A percentile compares a stretch with the other conserved stretches of the same genome.
These are phyloP conservation scores for Gobiocypris rarus DNA, from an alignment of 2,113 vertebrate species.

Conservation along the genomic window DNA sequence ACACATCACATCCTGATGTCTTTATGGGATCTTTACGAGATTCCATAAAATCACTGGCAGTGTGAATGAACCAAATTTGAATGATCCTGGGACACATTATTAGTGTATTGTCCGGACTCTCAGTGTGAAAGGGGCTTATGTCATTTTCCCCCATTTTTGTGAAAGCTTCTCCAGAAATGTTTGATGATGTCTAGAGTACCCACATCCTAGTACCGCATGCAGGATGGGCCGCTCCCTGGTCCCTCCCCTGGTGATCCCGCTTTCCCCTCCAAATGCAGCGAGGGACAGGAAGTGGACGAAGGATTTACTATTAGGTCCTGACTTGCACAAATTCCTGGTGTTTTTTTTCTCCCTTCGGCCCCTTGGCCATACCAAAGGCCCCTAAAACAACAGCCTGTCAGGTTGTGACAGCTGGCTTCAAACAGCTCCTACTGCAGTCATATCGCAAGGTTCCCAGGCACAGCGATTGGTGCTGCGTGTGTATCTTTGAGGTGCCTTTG, in stretches of 20 bases:
- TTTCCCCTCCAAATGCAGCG: conserved; percentile 64
- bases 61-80: too few species aligned
- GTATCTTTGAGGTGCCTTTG: conserved; percentile 34
- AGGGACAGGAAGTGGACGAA: conserved; percentile 80
- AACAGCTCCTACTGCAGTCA: conserved; percentile 81
- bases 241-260: conserved; percentile 54
- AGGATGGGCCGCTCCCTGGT: conserved; percentile 67
- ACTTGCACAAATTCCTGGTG: conserved; percentile 86
- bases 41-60: too few species aligned
- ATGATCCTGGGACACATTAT: too few species aligned
- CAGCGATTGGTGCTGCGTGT: conserved; percentile 49
- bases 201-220: conserved; percentile 9
- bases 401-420: conserved; percentile 87
- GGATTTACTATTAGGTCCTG: conserved; percentile 86
- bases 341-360: conserved; percentile 82
- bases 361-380: conserved; percentile 81
- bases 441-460: conserved; percentile 77
- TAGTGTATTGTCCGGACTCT: too few species aligned
- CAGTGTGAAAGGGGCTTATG: too few species aligned
- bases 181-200: neutral
- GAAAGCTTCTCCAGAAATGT: neutral
- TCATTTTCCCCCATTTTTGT: too few species aligned
- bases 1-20: too few species aligned
- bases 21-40: too few species aligned
- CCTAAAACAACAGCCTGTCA: conserved; percentile 86